These are phyloP conservation scores for Mobula birostris DNA, from an alignment of 2,113 vertebrate species.

Conservation along the genomic window DNA sequence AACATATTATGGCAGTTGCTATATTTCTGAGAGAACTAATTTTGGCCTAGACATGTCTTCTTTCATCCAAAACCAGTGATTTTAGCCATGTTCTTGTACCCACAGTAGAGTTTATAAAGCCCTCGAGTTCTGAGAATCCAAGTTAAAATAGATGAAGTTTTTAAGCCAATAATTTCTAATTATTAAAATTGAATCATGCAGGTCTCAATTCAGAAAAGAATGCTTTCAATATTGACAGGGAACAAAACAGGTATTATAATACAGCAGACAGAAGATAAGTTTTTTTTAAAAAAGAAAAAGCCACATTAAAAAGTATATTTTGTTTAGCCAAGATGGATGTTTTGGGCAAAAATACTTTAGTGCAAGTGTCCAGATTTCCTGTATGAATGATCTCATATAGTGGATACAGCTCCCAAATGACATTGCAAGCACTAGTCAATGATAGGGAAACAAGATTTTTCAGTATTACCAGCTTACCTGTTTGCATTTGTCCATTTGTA, in stretches of 20 bases:
- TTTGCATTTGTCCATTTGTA: conserved; percentile 73
- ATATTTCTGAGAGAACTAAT: too few relatives aligned
- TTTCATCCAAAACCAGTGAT: too few relatives aligned
- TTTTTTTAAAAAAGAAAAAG: background rate
- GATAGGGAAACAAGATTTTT: background rate
- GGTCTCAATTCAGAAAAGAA: background rate
- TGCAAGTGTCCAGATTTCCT: background rate
- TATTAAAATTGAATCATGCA: background rate
- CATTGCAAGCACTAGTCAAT: background rate
- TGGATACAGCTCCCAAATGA: background rate
- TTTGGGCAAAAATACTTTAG: background rate
- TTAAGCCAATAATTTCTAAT: background rate
- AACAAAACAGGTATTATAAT: background rate
- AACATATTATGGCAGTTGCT: background rate
- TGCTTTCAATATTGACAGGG: background rate
- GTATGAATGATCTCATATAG: background rate
- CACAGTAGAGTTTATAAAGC: background rate
- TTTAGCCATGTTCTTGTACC: background rate
- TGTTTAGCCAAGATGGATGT: background rate
- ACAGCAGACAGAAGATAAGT: background rate
- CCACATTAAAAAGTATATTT: background rate
- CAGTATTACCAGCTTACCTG: conserved; percentile 61
- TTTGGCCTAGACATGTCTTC: too few relatives aligned
- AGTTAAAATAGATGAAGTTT: background rate
- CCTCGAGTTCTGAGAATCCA: background rate